Base-by-base conservation (phyloP, 2,888 invertebrate genomes). In the Harpalus rubripes region DNA sequence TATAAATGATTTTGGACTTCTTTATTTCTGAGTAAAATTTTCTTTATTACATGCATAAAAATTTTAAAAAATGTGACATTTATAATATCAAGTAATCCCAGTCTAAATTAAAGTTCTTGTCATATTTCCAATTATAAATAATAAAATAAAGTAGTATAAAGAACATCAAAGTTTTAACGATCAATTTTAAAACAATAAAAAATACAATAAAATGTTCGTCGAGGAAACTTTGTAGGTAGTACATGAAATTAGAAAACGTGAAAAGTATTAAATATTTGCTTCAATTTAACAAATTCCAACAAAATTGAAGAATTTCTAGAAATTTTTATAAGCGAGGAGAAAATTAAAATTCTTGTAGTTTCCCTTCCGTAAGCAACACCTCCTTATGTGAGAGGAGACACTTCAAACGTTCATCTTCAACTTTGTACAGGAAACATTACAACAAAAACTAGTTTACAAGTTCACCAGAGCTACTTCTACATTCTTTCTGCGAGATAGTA, bases 241-340 rank as follows among this genome's bases (percentile, higher is more conserved):
- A 68, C 68, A 68, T 68, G 22, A 68, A 68, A 68, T 68, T 68
- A 68, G 26, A 68, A 63, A 39, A 68, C 39, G 32, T 68, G 68
- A n/a, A 68, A 68, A 41, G 68, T 68, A 39, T 68, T 68, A 68
- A 68, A 68, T 68, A 39, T 68, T 63, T 63, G 63, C 63, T 10
- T 63, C 22, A 16, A 63, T 63, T 22, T 68, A 32, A 68, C 68
- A 68, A 41, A 39, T 68, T n/a, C 41, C 41, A 32, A 6, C 15
- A 41, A 68, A 68, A 26, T 63, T 63, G 10, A 15, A 68, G 68
- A 65, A 65, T 65, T 65, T 32, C 65, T n/a, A 26, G 65, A 68
- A 68, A 68, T 68, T 41, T 68, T 68, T 63, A 63, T 63, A 26
- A 63, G 63, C 22, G 18, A 63, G 10, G 18, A 63, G 22, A 12